Evolutionary conservation across 37 sponge, comb jelly and placozoan species (phyloP).

Genomic region (Halichondria panicea): DNA sequence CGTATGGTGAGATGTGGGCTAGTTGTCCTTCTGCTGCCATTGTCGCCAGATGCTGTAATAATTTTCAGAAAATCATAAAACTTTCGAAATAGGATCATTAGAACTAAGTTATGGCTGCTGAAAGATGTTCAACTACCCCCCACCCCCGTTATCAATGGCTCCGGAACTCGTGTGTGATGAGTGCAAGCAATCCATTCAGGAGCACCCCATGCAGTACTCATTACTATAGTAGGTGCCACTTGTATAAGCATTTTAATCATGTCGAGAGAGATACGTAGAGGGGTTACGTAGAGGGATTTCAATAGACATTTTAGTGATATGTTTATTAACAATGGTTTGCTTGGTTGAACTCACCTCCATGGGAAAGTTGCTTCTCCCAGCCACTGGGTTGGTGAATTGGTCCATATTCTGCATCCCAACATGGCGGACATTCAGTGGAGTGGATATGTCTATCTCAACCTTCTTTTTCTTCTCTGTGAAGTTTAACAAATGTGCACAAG

Average conservation of each 20-base stretch:
- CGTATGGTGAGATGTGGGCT: conserved; percentile 11
- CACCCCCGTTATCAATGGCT: too few species aligned
- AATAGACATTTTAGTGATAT: too few species aligned
- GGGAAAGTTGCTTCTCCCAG: background rate
- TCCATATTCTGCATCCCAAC: background rate
- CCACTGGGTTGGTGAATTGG: background rate
- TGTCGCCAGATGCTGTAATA: conserved; percentile 32
- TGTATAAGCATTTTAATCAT: too few species aligned
- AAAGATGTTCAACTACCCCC: too few species aligned
- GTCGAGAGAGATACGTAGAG: background rate
- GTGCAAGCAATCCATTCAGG: too few species aligned
- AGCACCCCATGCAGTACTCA: too few species aligned
- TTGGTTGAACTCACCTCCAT: conserved; percentile 7
- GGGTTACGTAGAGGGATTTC: background rate
- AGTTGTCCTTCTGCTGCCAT: conserved; percentile 15
- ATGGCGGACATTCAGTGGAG: conserved; percentile 17
- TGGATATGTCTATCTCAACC: background rate
- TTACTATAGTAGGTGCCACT: too few species aligned
- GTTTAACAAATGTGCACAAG: too few species aligned
- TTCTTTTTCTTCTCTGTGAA: background rate
- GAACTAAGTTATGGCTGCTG: too few species aligned
- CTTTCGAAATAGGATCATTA: background rate
- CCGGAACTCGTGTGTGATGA: too few species aligned
- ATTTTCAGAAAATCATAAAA: too few species aligned
- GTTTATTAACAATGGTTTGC: too few species aligned